Conservation (phyloP, 1,140 invertebrate genomes). For the Chironomus striatipennis region DNA sequence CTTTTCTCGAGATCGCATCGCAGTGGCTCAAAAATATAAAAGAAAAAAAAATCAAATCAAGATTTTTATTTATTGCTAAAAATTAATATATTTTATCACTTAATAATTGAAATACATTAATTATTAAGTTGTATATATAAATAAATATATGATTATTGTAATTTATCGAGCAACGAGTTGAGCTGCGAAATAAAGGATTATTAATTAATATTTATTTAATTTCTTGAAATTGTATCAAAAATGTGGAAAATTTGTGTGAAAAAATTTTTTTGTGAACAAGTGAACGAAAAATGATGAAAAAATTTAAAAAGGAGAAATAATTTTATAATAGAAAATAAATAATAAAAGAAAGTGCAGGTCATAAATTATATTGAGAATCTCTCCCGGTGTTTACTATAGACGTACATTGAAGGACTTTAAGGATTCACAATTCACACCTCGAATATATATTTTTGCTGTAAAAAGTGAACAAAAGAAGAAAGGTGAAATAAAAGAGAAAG, state of each 20-base stretch:
- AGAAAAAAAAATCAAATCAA: background rate
- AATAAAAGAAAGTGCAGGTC: slow-evolving; percentile 9
- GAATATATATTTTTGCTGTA: background rate
- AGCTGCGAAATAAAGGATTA: no score
- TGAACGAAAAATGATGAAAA: background rate
- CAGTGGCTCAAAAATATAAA: background rate
- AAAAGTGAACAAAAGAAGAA: background rate
- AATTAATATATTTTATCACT: slow-evolving; percentile 15
- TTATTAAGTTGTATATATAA: background rate
- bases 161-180: no score
- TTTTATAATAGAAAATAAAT: background rate
- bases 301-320: background rate
- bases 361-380: slow-evolving; percentile 11
- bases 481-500: background rate
- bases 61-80: slow-evolving; percentile 9
- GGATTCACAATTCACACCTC: background rate
- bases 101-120: slow-evolving; percentile 15
- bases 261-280: background rate
- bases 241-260: background rate
- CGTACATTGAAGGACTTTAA: slow-evolving; percentile 1
- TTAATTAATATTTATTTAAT: no score
- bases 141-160: no score
- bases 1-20: background rate
- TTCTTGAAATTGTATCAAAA: no score
- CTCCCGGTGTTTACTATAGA: no score